These are phyloP conservation scores for Euzetes globulus DNA, from an alignment of 2,888 invertebrate species.

Conservation along the genomic window DNA sequence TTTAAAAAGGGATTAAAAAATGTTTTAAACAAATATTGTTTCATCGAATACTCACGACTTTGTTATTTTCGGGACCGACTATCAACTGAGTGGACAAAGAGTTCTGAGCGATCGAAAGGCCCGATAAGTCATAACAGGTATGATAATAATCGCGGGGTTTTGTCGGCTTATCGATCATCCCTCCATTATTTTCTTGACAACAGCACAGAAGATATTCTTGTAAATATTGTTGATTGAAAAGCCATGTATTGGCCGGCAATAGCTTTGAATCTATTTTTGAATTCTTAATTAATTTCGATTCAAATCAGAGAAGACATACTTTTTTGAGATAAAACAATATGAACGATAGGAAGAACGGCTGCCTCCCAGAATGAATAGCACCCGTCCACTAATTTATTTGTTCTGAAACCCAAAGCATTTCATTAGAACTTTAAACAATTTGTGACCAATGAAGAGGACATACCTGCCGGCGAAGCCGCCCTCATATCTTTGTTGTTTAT, in stretches of 20 bases:
- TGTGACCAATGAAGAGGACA: not conserved
- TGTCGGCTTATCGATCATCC: conserved; percentile 90
- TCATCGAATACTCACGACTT: conserved; percentile 37
- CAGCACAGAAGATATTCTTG: conserved; percentile 92
- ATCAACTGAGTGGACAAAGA: conserved; percentile 13
- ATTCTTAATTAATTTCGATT: not conserved
- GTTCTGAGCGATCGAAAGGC: conserved; percentile 86
- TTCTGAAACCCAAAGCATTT: conserved; percentile 47
- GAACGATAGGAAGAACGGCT: conserved; percentile 77
- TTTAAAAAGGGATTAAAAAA: no score
- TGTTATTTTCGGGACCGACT: conserved; percentile 38
- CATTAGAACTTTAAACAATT: not conserved
- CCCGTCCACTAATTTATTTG: conserved; percentile 95
- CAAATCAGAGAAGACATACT: conserved; percentile 29
- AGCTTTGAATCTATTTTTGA: not conserved
- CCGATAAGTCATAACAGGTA: conserved; percentile 92
- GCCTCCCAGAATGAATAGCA: conserved; percentile 99
- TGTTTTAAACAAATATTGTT: not conserved
- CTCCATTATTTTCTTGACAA: conserved; percentile 75
- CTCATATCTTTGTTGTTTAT: conserved; percentile 84
- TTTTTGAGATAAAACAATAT: conserved; percentile 57
- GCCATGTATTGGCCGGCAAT: conserved; percentile 49
- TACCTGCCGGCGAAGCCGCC: conserved; percentile 68
- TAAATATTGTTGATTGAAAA: conserved; percentile 77
- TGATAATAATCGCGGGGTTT: conserved; percentile 92